Evolutionary conservation across 1,140 invertebrate genomes (phyloP), one percentile per base, ranked within the genome.

Genomic region (Formica selysi): DNA sequence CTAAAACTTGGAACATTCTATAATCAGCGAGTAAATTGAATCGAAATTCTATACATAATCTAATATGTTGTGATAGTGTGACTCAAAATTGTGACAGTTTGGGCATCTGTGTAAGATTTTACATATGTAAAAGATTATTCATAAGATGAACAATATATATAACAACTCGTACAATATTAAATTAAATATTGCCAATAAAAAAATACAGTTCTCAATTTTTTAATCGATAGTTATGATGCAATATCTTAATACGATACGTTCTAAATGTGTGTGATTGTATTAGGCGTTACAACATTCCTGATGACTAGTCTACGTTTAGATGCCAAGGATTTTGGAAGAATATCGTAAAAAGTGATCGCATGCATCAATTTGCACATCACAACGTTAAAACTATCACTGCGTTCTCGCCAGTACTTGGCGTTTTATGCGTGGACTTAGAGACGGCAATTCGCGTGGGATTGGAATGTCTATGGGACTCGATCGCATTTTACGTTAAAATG

Each of bases 381-480:
- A 32, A 74, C 70, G 70, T 36, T 86, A 90, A 85, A 48, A 79
- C 79, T 71, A 79, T 87, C 59, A 51, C 38, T 57, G 38, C 57
- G 5, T 73, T 83, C 73, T 80, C 41, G 41, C 54, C 61, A 86
- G 79, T 81, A 90, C 71, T 76, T 86, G 83, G 71, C 64, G 78
- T 91, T 91, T 91, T 89, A 64, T 70, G 44, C 76, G 71, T 65
- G 84, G 80, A 86, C 87, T 90, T 89, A 85, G 87, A 89, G 85
- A 91, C 83, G 22, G 87, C 68, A 70, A 91, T 91, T 90, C 71
- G 91, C 90, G 91, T 91, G 83, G 91, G 91, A 86, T 91, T 90
- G 90, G 91, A 91, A 91, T 91, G 89, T 86, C 71, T 80, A 1
- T 16, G 22, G 87, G 83, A 83, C 88, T 85, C 91, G 89, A 91